Evolutionary conservation across 2,797 vertebrate genomes (phyloP).

Genomic region (Petrocephalus sullivani): DNA sequence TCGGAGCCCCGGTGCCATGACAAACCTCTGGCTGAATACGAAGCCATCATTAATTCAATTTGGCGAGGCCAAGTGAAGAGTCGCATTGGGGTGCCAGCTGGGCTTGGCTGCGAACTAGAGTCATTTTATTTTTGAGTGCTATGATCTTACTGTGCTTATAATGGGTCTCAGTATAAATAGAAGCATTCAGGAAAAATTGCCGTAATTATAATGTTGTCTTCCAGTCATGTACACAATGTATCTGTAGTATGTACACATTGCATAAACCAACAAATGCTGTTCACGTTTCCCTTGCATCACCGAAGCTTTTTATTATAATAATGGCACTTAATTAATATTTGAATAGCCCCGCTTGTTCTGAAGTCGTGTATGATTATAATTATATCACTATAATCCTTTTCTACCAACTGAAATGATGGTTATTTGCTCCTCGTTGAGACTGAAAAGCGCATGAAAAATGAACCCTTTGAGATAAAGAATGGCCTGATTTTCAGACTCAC

Average conservation of each 20-base stretch:
- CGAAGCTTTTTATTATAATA: neutral
- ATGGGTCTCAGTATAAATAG: neutral
- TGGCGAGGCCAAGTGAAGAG: conserved; percentile 24
- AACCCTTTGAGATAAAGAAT: neutral
- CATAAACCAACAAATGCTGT: neutral
- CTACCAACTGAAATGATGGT: neutral
- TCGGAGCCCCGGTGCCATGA: conserved; percentile 31
- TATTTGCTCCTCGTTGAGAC: neutral
- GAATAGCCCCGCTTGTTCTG: neutral
- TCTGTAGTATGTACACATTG: neutral
- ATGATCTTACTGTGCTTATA: neutral
- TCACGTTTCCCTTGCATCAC: neutral
- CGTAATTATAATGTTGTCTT: neutral
- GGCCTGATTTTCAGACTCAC: conserved; percentile 6
- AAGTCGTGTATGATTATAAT: conserved; percentile 1
- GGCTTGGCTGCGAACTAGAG: neutral
- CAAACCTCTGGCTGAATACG: conserved; percentile 32
- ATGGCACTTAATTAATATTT: neutral
- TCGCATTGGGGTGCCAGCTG: neutral
- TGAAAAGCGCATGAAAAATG: neutral
- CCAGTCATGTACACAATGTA: neutral
- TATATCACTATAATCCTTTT: neutral
- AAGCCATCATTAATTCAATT: conserved; percentile 46
- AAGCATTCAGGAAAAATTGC: neutral
- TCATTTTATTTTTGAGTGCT: neutral